These are phyloP conservation scores for Mesaphorura yosii DNA, from an alignment of 1,140 invertebrate genomes.

Conservation along the genomic window DNA sequence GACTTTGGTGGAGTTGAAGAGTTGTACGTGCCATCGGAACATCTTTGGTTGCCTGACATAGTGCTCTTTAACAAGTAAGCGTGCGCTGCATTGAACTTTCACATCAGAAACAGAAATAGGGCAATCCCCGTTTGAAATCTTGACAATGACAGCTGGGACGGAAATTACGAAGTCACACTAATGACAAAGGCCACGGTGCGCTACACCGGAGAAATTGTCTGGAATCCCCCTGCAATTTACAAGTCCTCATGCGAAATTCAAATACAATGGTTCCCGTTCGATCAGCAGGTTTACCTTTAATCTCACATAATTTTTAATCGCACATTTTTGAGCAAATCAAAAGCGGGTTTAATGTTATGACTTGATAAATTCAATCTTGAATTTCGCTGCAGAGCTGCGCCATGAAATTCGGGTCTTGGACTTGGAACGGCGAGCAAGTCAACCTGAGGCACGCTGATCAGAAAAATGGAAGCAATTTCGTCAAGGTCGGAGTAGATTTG, in stretches of 20 bases:
- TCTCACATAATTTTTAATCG: too few relatives aligned
- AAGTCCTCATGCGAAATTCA: constrained; percentile 92
- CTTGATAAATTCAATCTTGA: too few relatives aligned
- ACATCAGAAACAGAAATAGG: too few relatives aligned
- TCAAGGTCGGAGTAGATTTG: constrained; percentile 72
- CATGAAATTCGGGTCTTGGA: constrained; percentile 59
- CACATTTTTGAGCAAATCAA: too few relatives aligned
- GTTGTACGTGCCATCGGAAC: constrained; percentile 81
- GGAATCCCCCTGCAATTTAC: constrained; percentile 98
- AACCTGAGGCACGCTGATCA: constrained; percentile 75
- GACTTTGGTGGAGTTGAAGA: constrained; percentile 88
- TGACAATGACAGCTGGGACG: constrained; percentile 85
- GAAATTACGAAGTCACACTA: constrained; percentile 90
- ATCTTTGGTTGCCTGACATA: constrained; percentile 68
- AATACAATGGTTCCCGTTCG: constrained; percentile 75
- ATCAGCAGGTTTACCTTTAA: too few relatives aligned
- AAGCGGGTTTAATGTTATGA: too few relatives aligned
- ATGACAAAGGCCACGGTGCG: constrained; percentile 92
- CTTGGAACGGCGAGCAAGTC: constrained; percentile 78
- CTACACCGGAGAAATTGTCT: constrained; percentile 78
- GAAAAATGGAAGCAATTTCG: constrained; percentile 58
- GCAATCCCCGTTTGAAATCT: too few relatives aligned
- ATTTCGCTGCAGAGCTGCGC: constrained; percentile 37
- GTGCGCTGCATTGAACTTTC: too few relatives aligned
- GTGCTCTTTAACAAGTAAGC: constrained; percentile 30